phyloP scores from a whole-genome alignment of 2,113 vertebrate species.

The Amphiprion ocellaris region DNA sequence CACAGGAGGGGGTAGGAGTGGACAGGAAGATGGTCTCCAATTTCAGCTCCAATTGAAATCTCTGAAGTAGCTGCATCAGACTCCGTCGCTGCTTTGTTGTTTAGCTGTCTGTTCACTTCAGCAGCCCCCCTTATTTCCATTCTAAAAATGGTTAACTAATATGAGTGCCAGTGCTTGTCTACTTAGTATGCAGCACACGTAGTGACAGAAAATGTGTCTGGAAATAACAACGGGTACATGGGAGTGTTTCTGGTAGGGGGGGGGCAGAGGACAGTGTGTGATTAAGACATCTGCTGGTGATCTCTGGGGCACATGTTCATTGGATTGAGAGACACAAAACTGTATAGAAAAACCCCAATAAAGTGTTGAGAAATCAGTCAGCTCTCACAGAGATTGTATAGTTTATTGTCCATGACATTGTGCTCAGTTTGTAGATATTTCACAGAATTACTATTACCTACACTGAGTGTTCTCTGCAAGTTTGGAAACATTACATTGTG shows the following conservation, averaged over 20 bases:
- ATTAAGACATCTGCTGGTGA: slow-evolving; percentile 75
- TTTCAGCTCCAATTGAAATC: slow-evolving; percentile 54
- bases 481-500: slow-evolving; percentile 39
- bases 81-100: slow-evolving; percentile 31
- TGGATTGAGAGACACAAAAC: not conserved
- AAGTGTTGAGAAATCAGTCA: not conserved
- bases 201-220: slow-evolving; percentile 24
- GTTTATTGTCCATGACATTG: not conserved
- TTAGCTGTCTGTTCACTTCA: slow-evolving; percentile 41
- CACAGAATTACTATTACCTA: slow-evolving; percentile 7
- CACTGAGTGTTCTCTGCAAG: slow-evolving; percentile 28
- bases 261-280: slow-evolving; percentile 46
- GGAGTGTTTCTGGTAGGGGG: slow-evolving; percentile 37
- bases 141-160: slow-evolving; percentile 48
- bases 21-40: slow-evolving; percentile 35
- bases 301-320: slow-evolving; percentile 23
- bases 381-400: not conserved
- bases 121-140: slow-evolving; percentile 46
- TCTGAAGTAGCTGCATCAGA: slow-evolving; percentile 13
- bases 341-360: not conserved
- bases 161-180: slow-evolving; percentile 18
- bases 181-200: not conserved
- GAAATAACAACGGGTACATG: slow-evolving; percentile 47
- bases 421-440: slow-evolving; percentile 7
- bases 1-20: slow-evolving; percentile 38